These are phyloP conservation scores for Synergus itoensis DNA, from an alignment of 2,888 invertebrate species.

Conservation along the genomic window DNA sequence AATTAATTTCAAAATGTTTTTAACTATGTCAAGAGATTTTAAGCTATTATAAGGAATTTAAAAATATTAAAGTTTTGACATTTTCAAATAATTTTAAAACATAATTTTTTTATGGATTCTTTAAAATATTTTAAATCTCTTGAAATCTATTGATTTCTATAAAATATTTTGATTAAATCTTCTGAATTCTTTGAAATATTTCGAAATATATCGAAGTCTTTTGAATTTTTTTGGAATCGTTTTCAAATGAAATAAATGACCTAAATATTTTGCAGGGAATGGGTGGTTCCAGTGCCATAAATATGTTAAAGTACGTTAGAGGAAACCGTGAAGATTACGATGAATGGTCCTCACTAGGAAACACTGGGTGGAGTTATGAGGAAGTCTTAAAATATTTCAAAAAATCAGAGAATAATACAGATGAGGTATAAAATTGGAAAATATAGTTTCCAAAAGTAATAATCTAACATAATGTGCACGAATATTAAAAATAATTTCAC, in stretches of 20 bases:
- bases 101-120: not conserved
- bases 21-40: too few species aligned
- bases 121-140: too few species aligned
- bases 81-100: constrained; percentile 12
- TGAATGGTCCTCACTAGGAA: constrained; percentile 91
- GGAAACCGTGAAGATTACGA: constrained; percentile 92
- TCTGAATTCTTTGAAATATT: too few species aligned
- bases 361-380: constrained; percentile 92
- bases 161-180: too few species aligned
- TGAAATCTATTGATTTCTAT: too few species aligned
- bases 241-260: too few species aligned
- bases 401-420: constrained; percentile 93
- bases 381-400: constrained; percentile 92
- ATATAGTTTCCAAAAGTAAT: not conserved
- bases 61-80: constrained; percentile 8
- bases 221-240: too few species aligned
- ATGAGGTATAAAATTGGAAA: constrained; percentile 67
- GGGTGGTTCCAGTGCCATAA: constrained; percentile 92
- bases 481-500: not conserved
- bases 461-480: not conserved
- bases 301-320: constrained; percentile 94
- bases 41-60: too few species aligned
- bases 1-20: not conserved
- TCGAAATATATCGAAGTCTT: too few species aligned
- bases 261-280: constrained; percentile 81